These are phyloP conservation scores for Leucopsar rothschildi DNA, from an alignment of 2,113 vertebrate genomes.

Conservation along the genomic window DNA sequence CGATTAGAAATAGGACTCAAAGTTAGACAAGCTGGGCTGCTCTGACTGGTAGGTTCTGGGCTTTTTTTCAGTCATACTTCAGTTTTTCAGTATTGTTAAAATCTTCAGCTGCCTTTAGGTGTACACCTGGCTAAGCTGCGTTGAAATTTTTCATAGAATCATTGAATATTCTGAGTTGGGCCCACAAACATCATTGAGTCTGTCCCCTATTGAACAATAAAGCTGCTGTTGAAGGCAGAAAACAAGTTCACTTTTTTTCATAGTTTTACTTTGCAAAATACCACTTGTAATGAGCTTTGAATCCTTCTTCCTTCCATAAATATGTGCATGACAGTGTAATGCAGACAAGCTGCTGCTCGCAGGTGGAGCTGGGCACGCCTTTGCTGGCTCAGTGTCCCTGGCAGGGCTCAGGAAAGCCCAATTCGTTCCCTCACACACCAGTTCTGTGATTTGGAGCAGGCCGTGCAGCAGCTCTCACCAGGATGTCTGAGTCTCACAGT, in stretches of 20 bases:
- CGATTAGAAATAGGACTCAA: not conserved
- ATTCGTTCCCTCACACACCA: rapidly evolving
- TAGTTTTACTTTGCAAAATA: not conserved
- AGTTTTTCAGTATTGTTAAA: not conserved
- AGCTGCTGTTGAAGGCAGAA: not conserved
- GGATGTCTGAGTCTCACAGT: not conserved
- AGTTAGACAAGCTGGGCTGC: not conserved
- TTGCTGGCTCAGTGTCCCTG: not conserved
- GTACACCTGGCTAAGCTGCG: not conserved
- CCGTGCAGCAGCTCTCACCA: not conserved
- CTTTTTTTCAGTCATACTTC: not conserved
- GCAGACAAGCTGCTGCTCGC: not conserved
- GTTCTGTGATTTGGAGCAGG: rapidly evolving
- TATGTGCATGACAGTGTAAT: rapidly evolving
- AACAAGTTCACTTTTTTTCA: rapidly evolving
- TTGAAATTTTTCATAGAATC: not conserved
- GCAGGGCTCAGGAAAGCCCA: not conserved
- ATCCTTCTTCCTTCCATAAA: not conserved
- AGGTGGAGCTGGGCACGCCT: not conserved
- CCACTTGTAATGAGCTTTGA: not conserved
- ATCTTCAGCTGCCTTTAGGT: not conserved
- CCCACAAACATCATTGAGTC: not conserved
- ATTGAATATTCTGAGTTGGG: not conserved
- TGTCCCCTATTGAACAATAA: not conserved
- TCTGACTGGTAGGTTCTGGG: not conserved